A percentile compares a stretch with the other conserved stretches of the same genome.
Evolutionary conservation across 2,888 invertebrate species (phyloP).

Genomic region (Athetis lepigone): DNA sequence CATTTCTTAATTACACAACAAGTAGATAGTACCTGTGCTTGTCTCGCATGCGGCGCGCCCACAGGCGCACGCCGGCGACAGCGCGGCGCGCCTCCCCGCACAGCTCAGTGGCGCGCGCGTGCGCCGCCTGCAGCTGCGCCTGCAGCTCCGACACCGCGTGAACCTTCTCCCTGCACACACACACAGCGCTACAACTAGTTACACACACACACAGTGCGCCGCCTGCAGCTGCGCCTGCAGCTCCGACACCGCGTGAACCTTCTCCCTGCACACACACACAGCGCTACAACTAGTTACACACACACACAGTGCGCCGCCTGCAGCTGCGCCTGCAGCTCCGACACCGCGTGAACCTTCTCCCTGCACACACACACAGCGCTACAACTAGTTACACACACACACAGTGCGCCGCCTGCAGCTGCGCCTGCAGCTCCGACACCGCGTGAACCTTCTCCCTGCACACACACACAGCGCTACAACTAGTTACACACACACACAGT

Average conservation of each 20-base stretch:
- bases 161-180: constrained; percentile 67
- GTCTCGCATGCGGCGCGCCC: constrained; percentile 66
- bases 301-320: constrained; percentile 75
- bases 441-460: constrained; percentile 68
- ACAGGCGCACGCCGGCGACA: constrained; percentile 68
- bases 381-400: too few relatives aligned
- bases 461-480: not conserved
- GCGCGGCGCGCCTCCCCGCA: constrained; percentile 77
- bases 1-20: too few relatives aligned
- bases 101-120: constrained; percentile 76
- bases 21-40: constrained; percentile 68
- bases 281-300: not conserved
- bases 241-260: constrained; percentile 57
- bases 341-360: constrained; percentile 63
- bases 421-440: constrained; percentile 66
- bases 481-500: too few relatives aligned
- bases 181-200: not conserved
- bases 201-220: too few relatives aligned
- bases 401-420: constrained; percentile 76
- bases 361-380: constrained; percentile 55
- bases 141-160: constrained; percentile 65
- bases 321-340: constrained; percentile 71
- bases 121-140: constrained; percentile 73
- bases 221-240: constrained; percentile 72
- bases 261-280: constrained; percentile 64